A percentile compares a stretch with the other conserved stretches of the same genome.
Conservation (phyloP, 2,888 invertebrate genomes). For the Smittia aterrima region DNA sequence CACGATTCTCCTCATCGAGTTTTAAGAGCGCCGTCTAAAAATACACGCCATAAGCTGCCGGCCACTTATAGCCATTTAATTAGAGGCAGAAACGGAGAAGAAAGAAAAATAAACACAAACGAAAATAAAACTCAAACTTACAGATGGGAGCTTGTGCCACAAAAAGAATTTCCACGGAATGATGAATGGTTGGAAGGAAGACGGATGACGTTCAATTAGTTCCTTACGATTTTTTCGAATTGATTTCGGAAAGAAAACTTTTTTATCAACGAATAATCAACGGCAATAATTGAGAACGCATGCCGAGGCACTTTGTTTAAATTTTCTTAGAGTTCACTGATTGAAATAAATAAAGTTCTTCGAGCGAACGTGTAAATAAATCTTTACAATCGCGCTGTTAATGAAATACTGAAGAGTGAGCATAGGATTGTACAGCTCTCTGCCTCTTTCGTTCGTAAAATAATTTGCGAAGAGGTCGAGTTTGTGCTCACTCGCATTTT, state of each 20-base stretch:
- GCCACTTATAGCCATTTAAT: constrained; percentile 9
- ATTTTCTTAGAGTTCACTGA: not conserved
- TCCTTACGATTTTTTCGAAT: not conserved
- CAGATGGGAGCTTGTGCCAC: constrained; percentile 9
- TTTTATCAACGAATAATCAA: not conserved
- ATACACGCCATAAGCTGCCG: not conserved
- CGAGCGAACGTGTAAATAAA: constrained; percentile 9
- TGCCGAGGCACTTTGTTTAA: not conserved
- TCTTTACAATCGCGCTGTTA: constrained; percentile 28
- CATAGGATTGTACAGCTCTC: not conserved
- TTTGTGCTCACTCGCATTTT: not conserved
- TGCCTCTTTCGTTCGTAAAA: not conserved
- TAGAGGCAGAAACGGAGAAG: not conserved
- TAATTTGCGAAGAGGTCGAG: not conserved
- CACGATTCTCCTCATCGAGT: no score
- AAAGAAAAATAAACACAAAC: not conserved
- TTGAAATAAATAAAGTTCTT: not conserved
- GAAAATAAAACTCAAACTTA: not conserved
- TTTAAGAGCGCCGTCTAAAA: not conserved
- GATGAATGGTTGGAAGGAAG: not conserved
- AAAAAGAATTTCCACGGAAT: constrained; percentile 24
- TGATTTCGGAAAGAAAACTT: not conserved
- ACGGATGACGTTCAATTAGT: constrained; percentile 2
- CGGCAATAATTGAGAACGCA: not conserved
- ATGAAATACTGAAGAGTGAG: constrained; percentile 13